phyloP scores from a whole-genome alignment of 2,888 invertebrate species.

The Athalia cordata region DNA sequence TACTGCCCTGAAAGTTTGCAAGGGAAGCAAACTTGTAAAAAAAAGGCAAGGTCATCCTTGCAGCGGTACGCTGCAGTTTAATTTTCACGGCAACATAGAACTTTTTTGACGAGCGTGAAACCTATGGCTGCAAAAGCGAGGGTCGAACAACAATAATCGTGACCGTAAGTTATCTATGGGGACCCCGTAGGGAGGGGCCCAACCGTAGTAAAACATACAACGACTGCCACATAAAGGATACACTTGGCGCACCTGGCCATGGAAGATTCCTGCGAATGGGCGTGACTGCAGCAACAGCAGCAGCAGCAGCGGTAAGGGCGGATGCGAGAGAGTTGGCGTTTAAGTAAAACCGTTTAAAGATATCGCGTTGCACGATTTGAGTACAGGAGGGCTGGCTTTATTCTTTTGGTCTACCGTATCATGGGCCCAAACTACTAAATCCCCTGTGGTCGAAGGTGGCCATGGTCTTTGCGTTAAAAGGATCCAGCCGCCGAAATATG shows the following conservation, averaged over 20 bases:
- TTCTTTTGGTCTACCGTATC: constrained; percentile 7
- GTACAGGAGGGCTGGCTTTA: constrained; percentile 3
- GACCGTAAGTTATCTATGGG: constrained; percentile 46
- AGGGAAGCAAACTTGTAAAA: background rate
- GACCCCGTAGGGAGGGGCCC: constrained; percentile 45
- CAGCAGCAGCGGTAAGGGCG: constrained; percentile 13
- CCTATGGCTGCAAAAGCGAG: background rate
- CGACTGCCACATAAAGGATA: constrained; percentile 35
- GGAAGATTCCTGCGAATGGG: constrained; percentile 50
- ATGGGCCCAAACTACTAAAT: background rate
- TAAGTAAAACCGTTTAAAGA: constrained; percentile 31
- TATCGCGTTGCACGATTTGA: constrained; percentile 35
- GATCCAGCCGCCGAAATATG: constrained; percentile 39
- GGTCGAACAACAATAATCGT: constrained; percentile 19
- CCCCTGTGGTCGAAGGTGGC: constrained; percentile 25
- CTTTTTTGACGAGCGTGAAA: constrained; percentile 12
- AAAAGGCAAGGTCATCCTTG: constrained; percentile 27
- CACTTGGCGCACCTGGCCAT: constrained; percentile 54
- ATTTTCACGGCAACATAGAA: background rate
- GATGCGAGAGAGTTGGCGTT: constrained; percentile 43
- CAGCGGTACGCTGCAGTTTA: background rate
- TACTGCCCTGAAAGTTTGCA: background rate
- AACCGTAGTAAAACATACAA: constrained; percentile 38
- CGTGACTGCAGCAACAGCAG: constrained; percentile 25
- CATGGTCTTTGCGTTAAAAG: constrained; percentile 7